Evolutionary conservation across 2,113 vertebrate genomes (phyloP).

Genomic region (Globicephala melas): DNA sequence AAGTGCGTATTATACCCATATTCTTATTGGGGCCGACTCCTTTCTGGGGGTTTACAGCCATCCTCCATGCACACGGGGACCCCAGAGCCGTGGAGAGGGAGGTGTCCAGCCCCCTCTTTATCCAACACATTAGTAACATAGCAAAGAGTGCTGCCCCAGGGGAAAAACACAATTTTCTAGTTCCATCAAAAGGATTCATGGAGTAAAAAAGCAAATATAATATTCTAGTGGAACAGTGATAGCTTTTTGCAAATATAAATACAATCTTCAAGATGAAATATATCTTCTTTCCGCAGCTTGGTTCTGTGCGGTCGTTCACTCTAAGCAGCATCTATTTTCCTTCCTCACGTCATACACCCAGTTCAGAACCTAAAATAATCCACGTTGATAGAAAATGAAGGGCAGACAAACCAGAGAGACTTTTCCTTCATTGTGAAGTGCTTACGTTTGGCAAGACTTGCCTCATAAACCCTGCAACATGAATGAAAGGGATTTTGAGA

Average conservation of each 20-base stretch:
- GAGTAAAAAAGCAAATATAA: not conserved
- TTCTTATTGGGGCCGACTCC: not conserved
- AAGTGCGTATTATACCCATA: not conserved
- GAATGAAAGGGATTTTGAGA: slow-evolving; percentile 23
- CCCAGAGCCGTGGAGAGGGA: not conserved
- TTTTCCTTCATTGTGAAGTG: not conserved
- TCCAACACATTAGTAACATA: not conserved
- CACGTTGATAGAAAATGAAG: not conserved
- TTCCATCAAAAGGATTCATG: slow-evolving; percentile 40
- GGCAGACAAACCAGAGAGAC: not conserved
- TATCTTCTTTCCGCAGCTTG: not conserved
- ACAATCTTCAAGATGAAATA: not conserved
- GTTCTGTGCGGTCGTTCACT: not conserved
- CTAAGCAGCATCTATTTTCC: not conserved
- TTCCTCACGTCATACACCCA: not conserved
- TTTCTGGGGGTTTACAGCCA: too few relatives aligned
- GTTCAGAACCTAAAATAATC: slow-evolving; percentile 24
- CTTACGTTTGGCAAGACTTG: not conserved
- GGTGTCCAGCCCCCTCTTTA: not conserved
- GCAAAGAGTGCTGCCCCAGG: not conserved
- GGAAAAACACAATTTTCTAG: not conserved
- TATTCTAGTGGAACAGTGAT: not conserved
- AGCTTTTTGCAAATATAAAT: slow-evolving; percentile 11
- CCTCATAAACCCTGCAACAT: not conserved
- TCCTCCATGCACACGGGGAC: not conserved